Evolutionary conservation across 1,140 invertebrate species (phyloP), one percentile per base, ranked within the genome.

Genomic region (Bombus turneri): DNA sequence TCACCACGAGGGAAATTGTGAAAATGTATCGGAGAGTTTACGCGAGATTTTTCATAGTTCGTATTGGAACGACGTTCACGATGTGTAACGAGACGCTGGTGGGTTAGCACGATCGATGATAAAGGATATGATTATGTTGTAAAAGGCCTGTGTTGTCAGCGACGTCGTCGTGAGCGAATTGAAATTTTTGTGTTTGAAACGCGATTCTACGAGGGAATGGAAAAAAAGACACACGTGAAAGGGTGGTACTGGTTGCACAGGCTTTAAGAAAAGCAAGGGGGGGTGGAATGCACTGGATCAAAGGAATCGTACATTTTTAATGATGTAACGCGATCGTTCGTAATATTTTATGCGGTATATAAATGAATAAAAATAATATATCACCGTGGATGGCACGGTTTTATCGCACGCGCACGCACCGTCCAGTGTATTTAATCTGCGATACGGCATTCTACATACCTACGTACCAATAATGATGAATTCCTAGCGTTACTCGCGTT

Each of bases 401-500:
- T 89, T 88, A 89, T 88, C 80, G 69, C 87, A 76, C 68, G 41
- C 43, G 59, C 43, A 37, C 25, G 25, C 66, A n/a, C 25, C 41
- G 53, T 3, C 34, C 53, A 76, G n/a, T 86, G 80, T 83, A 89
- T 89, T 89, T 89, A 89, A 89, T 89, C 85, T 81, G 64, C 87
- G 77, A 83, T 80, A 89, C 64, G 69, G 80, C 78, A 90, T 90
- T 90, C 89, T 83, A 83, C 86, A 87, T 90, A 87, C 82, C 86
- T 86, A 68, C 66, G 47, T 79, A 71, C 79, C 74, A 87, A 81
- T 87, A 85, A 90, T 90, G 83, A 85, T 85, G 88, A 90, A 90
- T 90, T 90, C 86, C 86, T 85, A 69, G 88, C 89, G 81, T 90
- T 83, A 81, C 75, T 90, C 77, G 64, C 83, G 82, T 87, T 87